phyloP scores from a whole-genome alignment of 2,113 vertebrate species.

The Chascanopsetta lugubris region DNA sequence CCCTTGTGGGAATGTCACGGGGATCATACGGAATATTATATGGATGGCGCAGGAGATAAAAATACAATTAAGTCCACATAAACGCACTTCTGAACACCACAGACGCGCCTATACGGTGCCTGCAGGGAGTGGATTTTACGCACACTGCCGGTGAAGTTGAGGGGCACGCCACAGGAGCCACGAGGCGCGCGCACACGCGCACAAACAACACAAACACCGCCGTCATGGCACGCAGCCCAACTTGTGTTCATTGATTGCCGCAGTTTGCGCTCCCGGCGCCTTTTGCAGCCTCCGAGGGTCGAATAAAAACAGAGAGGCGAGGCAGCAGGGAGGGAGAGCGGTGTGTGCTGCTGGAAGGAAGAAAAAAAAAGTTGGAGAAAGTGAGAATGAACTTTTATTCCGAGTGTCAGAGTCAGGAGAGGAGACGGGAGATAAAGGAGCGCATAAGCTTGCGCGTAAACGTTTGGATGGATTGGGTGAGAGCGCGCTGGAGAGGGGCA shows the following conservation, averaged over 20 bases:
- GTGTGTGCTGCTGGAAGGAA: background rate
- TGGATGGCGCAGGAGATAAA: conserved; percentile 25
- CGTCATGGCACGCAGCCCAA: conserved; percentile 30
- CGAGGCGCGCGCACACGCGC: conserved; percentile 61
- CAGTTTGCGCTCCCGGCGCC: conserved; percentile 14
- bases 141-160: conserved; percentile 38
- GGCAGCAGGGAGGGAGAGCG: no score
- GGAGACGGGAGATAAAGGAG: conserved; percentile 30
- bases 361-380: conserved; percentile 21
- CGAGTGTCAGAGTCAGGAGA: conserved; percentile 20
- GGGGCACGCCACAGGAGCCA: conserved; percentile 47
- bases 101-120: conserved; percentile 25
- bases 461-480: conserved; percentile 21
- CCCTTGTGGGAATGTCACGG: conserved; percentile 26
- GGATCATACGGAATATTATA: conserved; percentile 38
- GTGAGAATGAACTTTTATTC: conserved; percentile 29
- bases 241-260: conserved; percentile 28
- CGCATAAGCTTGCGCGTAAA: conserved; percentile 9
- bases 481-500: conserved; percentile 11
- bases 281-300: background rate
- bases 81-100: conserved; percentile 20
- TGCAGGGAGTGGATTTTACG: conserved; percentile 8
- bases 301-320: background rate
- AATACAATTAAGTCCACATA: conserved; percentile 29
- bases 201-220: conserved; percentile 56